Conservation (phyloP, 2,113 vertebrate genomes). For the Pampusana beccarii region DNA sequence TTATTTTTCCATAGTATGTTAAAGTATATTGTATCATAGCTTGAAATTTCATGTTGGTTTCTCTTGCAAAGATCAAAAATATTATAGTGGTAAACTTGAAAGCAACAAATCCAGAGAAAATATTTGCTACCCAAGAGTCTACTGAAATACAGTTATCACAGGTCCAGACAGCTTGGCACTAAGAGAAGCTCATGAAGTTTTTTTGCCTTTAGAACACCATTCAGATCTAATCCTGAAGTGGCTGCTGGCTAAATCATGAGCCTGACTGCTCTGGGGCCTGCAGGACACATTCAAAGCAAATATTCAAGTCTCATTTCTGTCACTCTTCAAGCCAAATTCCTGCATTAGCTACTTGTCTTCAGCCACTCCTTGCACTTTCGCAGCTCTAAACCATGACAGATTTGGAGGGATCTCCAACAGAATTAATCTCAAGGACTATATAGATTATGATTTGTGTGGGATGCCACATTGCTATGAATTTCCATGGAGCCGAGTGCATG, state of each 20-base stretch:
- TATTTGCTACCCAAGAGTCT: conserved; percentile 3
- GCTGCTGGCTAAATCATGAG: background rate
- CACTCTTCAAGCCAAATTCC: background rate
- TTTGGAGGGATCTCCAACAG: background rate
- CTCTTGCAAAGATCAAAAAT: conserved; percentile 1
- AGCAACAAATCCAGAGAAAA: conserved; percentile 38
- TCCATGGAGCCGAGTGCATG: background rate
- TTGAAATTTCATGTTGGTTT: conserved; percentile 1
- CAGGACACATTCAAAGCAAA: background rate
- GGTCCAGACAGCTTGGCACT: background rate
- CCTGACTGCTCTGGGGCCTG: background rate
- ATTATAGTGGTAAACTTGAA: conserved; percentile 44
- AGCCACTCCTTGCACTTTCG: background rate
- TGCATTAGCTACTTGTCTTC: background rate
- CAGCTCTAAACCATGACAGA: background rate
- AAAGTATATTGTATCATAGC: background rate
- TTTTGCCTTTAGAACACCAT: background rate
- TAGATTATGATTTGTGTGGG: background rate
- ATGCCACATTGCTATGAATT: background rate
- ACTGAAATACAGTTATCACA: conserved; percentile 7
- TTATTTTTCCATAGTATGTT: conserved; percentile 20
- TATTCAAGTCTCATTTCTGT: background rate
- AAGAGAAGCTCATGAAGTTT: background rate
- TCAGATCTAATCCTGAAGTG: background rate
- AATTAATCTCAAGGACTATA: background rate